A percentile compares a stretch with the other conserved stretches of the same genome.
Conservation (phyloP, 2,888 invertebrate species). For the Chrysodeixis includens region DNA sequence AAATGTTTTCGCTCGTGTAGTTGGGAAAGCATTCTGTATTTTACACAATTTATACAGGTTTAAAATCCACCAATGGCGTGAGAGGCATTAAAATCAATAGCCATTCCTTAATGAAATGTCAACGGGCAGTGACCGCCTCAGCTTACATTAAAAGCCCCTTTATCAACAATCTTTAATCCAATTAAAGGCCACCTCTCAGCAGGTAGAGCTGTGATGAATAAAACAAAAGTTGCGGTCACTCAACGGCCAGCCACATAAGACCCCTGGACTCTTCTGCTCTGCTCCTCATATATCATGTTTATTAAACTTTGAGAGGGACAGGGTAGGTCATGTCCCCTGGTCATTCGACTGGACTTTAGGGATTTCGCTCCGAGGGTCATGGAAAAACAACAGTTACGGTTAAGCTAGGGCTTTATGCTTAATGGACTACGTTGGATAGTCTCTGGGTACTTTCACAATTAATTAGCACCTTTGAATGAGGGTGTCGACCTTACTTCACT, state of each 20-base stretch:
- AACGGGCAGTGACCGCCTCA: slow-evolving; percentile 64
- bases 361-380: slow-evolving; percentile 78
- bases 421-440: slow-evolving; percentile 81
- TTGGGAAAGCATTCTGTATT: slow-evolving; percentile 11
- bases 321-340: slow-evolving; percentile 61
- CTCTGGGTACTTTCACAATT: slow-evolving; percentile 80
- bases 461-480: slow-evolving; percentile 78
- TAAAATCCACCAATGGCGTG: slow-evolving; percentile 60
- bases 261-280: slow-evolving; percentile 49
- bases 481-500: slow-evolving; percentile 63
- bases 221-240: slow-evolving; percentile 78
- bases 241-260: slow-evolving; percentile 63
- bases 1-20: neutral
- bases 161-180: slow-evolving; percentile 87
- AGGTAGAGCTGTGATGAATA: slow-evolving; percentile 81
- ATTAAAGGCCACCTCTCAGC: slow-evolving; percentile 82
- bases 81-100: slow-evolving; percentile 73
- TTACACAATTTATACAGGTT: slow-evolving; percentile 2
- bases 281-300: slow-evolving; percentile 42
- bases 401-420: slow-evolving; percentile 78
- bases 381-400: slow-evolving; percentile 79
- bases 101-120: slow-evolving; percentile 81
- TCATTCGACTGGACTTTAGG: slow-evolving; percentile 77
- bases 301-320: slow-evolving; percentile 20
- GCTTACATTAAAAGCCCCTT: slow-evolving; percentile 80